These are phyloP conservation scores for Spea multiplicata DNA, from an alignment of 2,113 vertebrate species.

Conservation along the genomic window DNA sequence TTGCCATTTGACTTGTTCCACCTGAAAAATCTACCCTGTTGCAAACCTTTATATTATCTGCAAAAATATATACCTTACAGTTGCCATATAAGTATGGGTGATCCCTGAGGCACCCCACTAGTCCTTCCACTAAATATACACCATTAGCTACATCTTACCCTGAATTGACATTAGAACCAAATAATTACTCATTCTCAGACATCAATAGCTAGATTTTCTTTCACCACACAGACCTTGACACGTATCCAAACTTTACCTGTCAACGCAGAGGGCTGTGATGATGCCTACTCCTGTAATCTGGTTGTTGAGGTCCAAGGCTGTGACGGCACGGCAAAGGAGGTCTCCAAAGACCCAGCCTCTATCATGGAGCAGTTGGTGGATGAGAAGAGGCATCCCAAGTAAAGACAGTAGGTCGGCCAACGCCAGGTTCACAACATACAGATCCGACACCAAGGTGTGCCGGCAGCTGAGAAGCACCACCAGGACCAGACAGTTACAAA, in stretches of 20 bases:
- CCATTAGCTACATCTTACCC: no score
- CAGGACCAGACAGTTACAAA: constrained; percentile 50
- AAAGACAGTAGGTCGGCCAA: constrained; percentile 48
- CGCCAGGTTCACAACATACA: constrained; percentile 49
- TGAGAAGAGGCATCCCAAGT: constrained; percentile 49
- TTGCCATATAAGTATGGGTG: no score
- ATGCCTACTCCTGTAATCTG: constrained; percentile 50
- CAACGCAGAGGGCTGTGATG: constrained; percentile 46
- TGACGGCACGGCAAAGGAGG: constrained; percentile 47
- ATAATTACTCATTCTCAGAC: neutral
- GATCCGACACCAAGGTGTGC: constrained; percentile 44
- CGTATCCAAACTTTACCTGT: constrained; percentile 24
- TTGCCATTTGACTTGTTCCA: no score
- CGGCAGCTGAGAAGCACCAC: constrained; percentile 45
- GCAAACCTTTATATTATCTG: no score
- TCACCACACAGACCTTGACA: no score
- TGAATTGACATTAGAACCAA: no score
- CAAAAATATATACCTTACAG: no score
- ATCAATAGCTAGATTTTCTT: neutral
- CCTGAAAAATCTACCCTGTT: no score
- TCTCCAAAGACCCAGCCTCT: constrained; percentile 49
- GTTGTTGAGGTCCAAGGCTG: constrained; percentile 49
- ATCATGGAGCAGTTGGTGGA: constrained; percentile 50
- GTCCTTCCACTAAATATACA: no score
- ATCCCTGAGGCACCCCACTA: no score